phyloP scores from a whole-genome alignment of 2,113 vertebrate species.

The Carlito syrichta region DNA sequence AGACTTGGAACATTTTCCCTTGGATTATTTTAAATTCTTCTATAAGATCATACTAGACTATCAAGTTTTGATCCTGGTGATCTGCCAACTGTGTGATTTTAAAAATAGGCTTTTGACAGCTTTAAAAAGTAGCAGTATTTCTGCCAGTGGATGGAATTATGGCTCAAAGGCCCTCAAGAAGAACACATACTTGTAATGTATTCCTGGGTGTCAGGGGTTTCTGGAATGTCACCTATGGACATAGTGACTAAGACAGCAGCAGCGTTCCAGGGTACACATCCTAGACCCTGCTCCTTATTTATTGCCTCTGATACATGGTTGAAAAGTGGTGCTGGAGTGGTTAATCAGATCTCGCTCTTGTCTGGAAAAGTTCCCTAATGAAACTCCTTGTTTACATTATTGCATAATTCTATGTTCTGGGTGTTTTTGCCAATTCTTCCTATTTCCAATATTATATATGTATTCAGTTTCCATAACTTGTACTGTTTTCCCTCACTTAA shows the following conservation, averaged over 20 bases:
- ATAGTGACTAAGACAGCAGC: not conserved
- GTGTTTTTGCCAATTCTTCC: not conserved
- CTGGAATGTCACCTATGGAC: not conserved
- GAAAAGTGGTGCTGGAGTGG: not conserved
- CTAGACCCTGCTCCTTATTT: not conserved
- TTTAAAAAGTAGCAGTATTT: not conserved
- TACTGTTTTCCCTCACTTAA: not conserved
- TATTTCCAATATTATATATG: not conserved
- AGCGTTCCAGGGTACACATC: not conserved
- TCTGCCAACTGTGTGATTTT: not conserved
- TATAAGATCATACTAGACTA: not conserved
- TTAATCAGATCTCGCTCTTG: not conserved
- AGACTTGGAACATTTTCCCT: not conserved
- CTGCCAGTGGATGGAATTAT: not conserved
- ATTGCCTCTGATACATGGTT: fast-evolving
- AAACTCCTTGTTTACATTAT: not conserved
- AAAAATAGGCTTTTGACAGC: not conserved
- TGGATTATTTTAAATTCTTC: not conserved
- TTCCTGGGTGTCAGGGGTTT: not conserved
- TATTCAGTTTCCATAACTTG: not conserved
- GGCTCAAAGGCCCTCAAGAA: not conserved
- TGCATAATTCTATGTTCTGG: not conserved
- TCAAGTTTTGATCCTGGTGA: constrained; percentile 12
- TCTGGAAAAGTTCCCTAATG: not conserved
- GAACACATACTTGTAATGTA: not conserved